These are phyloP conservation scores for Serripes groenlandicus DNA, from an alignment of 2,888 invertebrate genomes.

Conservation along the genomic window DNA sequence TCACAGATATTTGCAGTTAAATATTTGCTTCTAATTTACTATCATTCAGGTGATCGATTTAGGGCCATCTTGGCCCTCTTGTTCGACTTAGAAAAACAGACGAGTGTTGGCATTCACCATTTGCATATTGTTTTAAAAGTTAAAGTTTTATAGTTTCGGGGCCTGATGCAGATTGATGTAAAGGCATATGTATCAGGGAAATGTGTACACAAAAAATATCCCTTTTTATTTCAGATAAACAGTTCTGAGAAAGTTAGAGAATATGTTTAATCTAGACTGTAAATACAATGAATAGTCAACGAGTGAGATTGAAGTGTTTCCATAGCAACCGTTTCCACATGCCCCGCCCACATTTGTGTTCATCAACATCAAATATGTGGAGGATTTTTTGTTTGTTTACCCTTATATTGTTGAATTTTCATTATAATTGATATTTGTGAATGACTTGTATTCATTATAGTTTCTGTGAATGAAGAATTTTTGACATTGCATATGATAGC, in stretches of 20 bases:
- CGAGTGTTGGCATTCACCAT: too few relatives aligned
- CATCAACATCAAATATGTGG: not conserved
- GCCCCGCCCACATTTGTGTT: conserved; percentile 12
- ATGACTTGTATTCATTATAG: not conserved
- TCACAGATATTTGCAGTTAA: too few relatives aligned
- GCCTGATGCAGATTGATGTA: too few relatives aligned
- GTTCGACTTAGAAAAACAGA: too few relatives aligned
- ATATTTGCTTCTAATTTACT: too few relatives aligned
- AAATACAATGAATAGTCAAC: conserved; percentile 1
- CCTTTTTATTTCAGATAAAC: conserved; percentile 9
- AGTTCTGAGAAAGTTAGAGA: not conserved
- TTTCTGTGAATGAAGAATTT: not conserved
- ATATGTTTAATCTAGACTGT: not conserved
- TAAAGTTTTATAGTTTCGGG: too few relatives aligned
- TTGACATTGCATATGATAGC: not conserved
- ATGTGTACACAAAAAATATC: too few relatives aligned
- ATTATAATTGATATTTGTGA: not conserved
- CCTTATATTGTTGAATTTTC: not conserved
- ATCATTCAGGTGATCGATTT: too few relatives aligned
- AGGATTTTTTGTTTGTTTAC: not conserved
- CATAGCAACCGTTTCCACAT: conserved; percentile 33
- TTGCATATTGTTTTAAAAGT: too few relatives aligned
- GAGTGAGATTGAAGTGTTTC: conserved; percentile 35
- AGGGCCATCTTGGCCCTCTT: too few relatives aligned
- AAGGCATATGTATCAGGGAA: too few relatives aligned